Base-by-base conservation (phyloP, 2,888 invertebrate species). In the Hofmannophila pseudospretella region DNA sequence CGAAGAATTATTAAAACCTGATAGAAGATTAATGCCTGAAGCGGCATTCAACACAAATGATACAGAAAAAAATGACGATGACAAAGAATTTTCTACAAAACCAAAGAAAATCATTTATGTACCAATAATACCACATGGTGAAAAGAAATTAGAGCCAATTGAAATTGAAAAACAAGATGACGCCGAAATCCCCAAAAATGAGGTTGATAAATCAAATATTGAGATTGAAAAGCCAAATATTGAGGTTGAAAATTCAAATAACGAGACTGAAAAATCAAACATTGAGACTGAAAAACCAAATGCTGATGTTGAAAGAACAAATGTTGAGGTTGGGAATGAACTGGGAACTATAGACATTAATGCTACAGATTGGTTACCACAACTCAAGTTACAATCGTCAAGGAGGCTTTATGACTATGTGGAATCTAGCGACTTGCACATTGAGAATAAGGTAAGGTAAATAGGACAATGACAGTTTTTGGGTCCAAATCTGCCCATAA, bases 381-480 rank as follows among this genome's bases (percentile, higher is more conserved):
- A n/a, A n/a, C n/a, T n/a, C n/a, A n/a, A n/a, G 5, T 16, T 5
- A 5, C 2, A 22, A 22, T 2, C n/a, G 8, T 2, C 23, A 23
- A 23, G 23, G n/a, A 27, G 27, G 11, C 3, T 27, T 2, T 31
- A 45, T 37, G 13, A 13, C 14, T 47, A 46, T 4, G 7, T 11
- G 0, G 31, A 46, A 2, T 57, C 63, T 0, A 38, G 34, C 0
- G 58, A 65, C n/a, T 34, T 38, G 2, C 66, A 57, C 38, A 68
- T 70, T 19, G 47, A 50, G 3, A 70, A 70, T 45, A 54, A 66
- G 51, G 69, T 67, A 39, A 16, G 16, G 5, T 16, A n/a, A n/a
- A n/a, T n/a, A n/a, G n/a, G n/a, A n/a, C n/a, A n/a, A n/a, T n/a
- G n/a, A n/a, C n/a, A n/a, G n/a, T n/a, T n/a, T n/a, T n/a, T n/a